Base-by-base conservation (phyloP, 2,888 invertebrate species). In the Pyrgus malvae region DNA sequence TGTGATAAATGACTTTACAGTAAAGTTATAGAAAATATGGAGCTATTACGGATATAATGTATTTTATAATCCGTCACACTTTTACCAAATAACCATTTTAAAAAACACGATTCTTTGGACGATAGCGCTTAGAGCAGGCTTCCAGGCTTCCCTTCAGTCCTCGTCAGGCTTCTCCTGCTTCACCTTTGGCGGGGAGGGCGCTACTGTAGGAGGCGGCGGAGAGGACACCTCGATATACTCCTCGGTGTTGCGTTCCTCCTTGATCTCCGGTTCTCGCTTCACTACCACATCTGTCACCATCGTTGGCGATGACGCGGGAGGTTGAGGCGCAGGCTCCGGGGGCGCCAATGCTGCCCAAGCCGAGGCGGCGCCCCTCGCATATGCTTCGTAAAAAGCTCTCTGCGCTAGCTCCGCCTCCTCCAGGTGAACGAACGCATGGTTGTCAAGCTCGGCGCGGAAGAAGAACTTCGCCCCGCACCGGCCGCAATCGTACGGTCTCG, bases 401-500 rank as follows among this genome's bases (percentile, higher is more conserved):
- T 89, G 90, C 2, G 90, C 88, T 46, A 90, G 77, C 64, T 90
- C 89, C 0, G 88, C 89, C 60, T 93, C 92, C 59, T 91, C 91
- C 2, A 91, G 67, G 62, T 93, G 93, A 9, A 91, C 90, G 45
- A 92, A 91, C 7, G 92, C 90, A 76, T 98, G 98, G 76, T 98
- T 97, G 67, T 98, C 97, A 2, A 98, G 83, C 76, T 98, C 98
- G 0, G 97, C 95, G 25, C 96, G 93, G 89, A 98, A 98, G 87
- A 96, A 98, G 85, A 97, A 98, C 66, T 95, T 95, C 61, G 95
- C 92, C 0, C 93, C 93, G 74, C 98, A 98, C 11, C 94, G 91
- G 8, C 92, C 92, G 75, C 98, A 98, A 75, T 96, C 96, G 78
- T 97, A 98, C 0, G 96, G 97, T 14, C 96, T 91, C 1, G 95